Percentiles rank a stretch among this genome's conserved stretches.
phyloP scores from a whole-genome alignment of 1,140 invertebrate species.

The Drosophila littoralis region DNA sequence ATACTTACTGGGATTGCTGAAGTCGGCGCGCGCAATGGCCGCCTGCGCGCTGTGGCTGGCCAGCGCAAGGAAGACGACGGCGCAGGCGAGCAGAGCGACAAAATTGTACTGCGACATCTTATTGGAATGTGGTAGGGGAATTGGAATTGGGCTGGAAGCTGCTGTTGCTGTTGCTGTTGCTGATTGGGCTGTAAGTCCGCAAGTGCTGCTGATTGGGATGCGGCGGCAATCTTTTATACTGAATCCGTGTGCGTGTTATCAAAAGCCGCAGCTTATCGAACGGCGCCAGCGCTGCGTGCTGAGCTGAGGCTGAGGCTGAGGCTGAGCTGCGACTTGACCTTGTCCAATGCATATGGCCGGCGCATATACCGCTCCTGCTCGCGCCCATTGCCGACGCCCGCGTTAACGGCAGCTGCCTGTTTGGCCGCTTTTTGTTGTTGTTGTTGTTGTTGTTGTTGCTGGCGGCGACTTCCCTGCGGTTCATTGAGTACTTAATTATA shows the following conservation, averaged over 20 bases:
- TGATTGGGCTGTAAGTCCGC: constrained; percentile 40
- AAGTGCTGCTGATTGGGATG: constrained; percentile 53
- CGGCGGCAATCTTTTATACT: constrained; percentile 66
- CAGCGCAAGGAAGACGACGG: constrained; percentile 36
- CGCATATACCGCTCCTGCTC: constrained; percentile 44
- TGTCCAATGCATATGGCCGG: constrained; percentile 45
- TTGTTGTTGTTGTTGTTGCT: constrained; percentile 30
- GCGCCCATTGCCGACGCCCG: constrained; percentile 26
- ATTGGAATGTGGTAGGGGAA: not conserved
- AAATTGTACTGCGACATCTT: constrained; percentile 50
- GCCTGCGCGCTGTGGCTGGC: constrained; percentile 35
- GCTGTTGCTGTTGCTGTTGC: constrained; percentile 28
- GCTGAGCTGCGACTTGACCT: constrained; percentile 58
- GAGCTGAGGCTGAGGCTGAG: constrained; percentile 17
- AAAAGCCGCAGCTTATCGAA: constrained; percentile 56
- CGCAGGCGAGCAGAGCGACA: constrained; percentile 36
- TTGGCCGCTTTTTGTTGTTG: constrained; percentile 63
- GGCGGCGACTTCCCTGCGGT: constrained; percentile 62
- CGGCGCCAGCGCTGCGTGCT: constrained; percentile 1
- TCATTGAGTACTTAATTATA: constrained; percentile 80
- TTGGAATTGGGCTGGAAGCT: not conserved
- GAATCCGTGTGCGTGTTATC: constrained; percentile 32
- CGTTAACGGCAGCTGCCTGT: constrained; percentile 67
- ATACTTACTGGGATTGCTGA: constrained; percentile 69
- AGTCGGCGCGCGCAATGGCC: constrained; percentile 49